Base-by-base conservation (phyloP, 2,797 vertebrate genomes). In the Peromyscus melanophrys region DNA sequence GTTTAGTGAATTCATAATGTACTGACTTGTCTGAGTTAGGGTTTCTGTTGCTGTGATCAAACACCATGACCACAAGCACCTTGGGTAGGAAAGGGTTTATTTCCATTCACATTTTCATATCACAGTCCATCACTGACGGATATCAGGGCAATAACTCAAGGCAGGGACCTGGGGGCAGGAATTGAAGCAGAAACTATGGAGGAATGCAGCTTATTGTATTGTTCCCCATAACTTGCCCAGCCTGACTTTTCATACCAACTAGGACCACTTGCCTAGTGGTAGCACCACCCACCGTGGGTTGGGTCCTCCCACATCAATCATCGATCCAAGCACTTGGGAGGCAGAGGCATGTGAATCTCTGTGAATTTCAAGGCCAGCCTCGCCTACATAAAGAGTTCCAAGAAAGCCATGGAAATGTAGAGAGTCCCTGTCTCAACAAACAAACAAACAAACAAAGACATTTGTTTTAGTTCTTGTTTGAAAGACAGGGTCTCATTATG, bases 1-100 rank as follows among this genome's bases (percentile, higher is more conserved):
- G 0, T 91, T 86, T 57, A 95, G 27, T 63, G 67, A 96, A 57
- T 89, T 78, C 29, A 69, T 75, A 61, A 57, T 5, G 84, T 83
- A 77, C 57, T 6, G 31, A 63, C 4, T 57, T 23, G 21, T 4
- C 2, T 52, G 67, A 61, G 27, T 69, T 52, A 78, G 76, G 31
- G 6, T 69, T 69, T 86, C 83, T 86, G 31, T 69, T 69, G 31
- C 63, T 86, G 46, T 52, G 21, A 14, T 6, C n/a, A 63, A 52
- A 37, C 34, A 52, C 46, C 34, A 6, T 86, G 46, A n/a, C 23
- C 21, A 86, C 6, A 52, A 46, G 13, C 40, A 67, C 34, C 10
- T 2, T n/a, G 29, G 40, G 7, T 9, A 34, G 43, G 40, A 8
- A 67, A 67, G 61, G 34, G 40, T 49, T 67, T 46, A 65, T 85